Conservation (phyloP, 2,797 vertebrate species). For the Cryptoblepharus egeriae region DNA sequence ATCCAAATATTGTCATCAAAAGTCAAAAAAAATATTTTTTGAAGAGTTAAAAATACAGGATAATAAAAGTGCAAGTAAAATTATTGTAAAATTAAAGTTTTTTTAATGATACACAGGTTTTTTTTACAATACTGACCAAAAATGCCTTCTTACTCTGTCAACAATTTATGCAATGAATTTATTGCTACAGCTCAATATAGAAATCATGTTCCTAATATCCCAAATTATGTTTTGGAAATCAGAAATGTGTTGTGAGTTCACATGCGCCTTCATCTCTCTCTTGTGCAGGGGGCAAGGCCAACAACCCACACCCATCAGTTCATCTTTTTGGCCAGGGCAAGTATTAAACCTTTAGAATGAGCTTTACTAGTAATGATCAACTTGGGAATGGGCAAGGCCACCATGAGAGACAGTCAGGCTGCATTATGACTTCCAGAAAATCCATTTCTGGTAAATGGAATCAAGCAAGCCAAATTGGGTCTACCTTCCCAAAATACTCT, state of each 20-base stretch:
- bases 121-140: not conserved
- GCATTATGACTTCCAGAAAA: not conserved
- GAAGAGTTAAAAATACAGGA: not conserved
- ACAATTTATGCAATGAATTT: not conserved
- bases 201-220: not conserved
- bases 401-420: too few relatives aligned
- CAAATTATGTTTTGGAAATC: not conserved
- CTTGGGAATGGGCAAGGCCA: too few relatives aligned
- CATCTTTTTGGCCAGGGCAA: too few relatives aligned
- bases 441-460: not conserved
- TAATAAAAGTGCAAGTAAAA: conserved; percentile 10
- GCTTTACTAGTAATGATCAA: too few relatives aligned
- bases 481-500: not conserved
- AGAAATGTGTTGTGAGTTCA: not conserved
- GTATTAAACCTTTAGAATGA: too few relatives aligned
- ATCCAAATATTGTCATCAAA: conserved; percentile 15
- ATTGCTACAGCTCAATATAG: not conserved
- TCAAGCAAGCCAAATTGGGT: not conserved
- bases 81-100: not conserved
- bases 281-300: not conserved
- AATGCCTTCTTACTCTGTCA: not conserved
- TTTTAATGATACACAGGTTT: not conserved
- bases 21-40: conserved; percentile 7
- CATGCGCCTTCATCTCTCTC: not conserved
- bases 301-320: too few relatives aligned